Base-by-base conservation (phyloP, 2,797 vertebrate genomes). In the Leptatherina wallacei region DNA sequence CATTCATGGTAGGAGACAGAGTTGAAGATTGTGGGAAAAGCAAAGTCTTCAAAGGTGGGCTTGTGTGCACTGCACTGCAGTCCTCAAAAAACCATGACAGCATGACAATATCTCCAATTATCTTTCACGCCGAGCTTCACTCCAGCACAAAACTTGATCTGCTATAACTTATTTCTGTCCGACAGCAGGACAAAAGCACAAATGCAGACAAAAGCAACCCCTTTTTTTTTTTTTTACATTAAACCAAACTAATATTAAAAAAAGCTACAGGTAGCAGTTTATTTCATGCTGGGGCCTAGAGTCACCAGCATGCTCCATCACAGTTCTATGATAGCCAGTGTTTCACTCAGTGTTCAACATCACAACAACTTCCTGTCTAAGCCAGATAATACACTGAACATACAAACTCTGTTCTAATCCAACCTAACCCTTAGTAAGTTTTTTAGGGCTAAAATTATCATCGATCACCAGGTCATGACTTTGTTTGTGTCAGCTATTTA, bases 401-500 rank as follows among this genome's bases (percentile, higher is more conserved):
- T 51, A 51, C n/a, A 51, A 11, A 35, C 44, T 10, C 13, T 44
- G 18, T 44, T 44, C 42, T 20, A 44, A 44, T 20, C 42, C n/a
- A 38, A 51, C n/a, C 0, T 4, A 1, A 13, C 29, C 52, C 3
- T 60, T 18, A 51, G 27, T 65, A 32, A 67, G 38, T 10, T 20
- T 47, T 20, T 51, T 30, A 35, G 35, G 0, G n/a, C 27, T 65
- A 29, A 62, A 78, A 18, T 62, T 30, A 61, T 22, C 24, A 60
- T 2, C 58, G 29, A 22, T 59, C 36, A 56, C 20, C 4, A 66
- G 56, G 55, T 73, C 38, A 56, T 61, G 67, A 44, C 33, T 65
- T 62, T 57, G 44, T 66, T 47, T 4, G 32, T 47, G 36, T 67
- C 51, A 61, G 65, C 6, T 33, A 65, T 60, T 58, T 62, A 29